Conservation (phyloP, 53 echinoderm and acorn worm genomes). For the Luidia sarsii region DNA sequence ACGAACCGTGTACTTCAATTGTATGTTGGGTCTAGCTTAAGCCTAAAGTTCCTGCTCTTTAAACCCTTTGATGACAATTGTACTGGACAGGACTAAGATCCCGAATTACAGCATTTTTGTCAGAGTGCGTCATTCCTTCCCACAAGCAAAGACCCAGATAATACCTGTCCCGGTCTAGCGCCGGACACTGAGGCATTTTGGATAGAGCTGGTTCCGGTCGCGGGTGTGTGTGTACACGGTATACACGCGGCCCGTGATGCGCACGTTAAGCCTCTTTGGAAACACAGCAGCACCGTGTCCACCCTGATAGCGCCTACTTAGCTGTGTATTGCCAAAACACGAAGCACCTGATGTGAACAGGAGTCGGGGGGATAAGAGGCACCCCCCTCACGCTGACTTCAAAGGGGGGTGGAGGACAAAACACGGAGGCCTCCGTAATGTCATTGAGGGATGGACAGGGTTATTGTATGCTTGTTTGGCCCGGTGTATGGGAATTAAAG, state of each 20-base stretch:
- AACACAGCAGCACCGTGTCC: conserved; percentile 16
- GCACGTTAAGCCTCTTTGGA: conserved; percentile 16
- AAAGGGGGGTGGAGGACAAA: conserved; percentile 9
- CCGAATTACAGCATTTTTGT: conserved; percentile 8
- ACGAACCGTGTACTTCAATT: too few relatives aligned
- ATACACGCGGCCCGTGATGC: too few relatives aligned
- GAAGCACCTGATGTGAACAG: conserved; percentile 26
- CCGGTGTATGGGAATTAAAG: conserved; percentile 17
- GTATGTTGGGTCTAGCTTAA: too few relatives aligned
- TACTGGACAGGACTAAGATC: neutral
- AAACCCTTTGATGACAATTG: conserved; percentile 5
- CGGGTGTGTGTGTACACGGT: too few relatives aligned
- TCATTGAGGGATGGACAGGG: neutral
- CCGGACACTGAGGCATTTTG: too few relatives aligned
- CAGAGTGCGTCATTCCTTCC: conserved; percentile 21
- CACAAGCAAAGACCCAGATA: too few relatives aligned
- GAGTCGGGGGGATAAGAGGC: neutral
- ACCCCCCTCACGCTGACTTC: neutral
- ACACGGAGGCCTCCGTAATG: neutral
- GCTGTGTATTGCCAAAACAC: conserved; percentile 34
- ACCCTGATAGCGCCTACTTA: conserved; percentile 19
- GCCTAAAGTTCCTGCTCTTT: too few relatives aligned
- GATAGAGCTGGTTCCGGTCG: too few relatives aligned
- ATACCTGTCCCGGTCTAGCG: too few relatives aligned
- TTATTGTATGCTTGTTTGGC: conserved; percentile 35